Base-by-base conservation (phyloP, 2,888 invertebrate species). In the Dorcus hopei region DNA sequence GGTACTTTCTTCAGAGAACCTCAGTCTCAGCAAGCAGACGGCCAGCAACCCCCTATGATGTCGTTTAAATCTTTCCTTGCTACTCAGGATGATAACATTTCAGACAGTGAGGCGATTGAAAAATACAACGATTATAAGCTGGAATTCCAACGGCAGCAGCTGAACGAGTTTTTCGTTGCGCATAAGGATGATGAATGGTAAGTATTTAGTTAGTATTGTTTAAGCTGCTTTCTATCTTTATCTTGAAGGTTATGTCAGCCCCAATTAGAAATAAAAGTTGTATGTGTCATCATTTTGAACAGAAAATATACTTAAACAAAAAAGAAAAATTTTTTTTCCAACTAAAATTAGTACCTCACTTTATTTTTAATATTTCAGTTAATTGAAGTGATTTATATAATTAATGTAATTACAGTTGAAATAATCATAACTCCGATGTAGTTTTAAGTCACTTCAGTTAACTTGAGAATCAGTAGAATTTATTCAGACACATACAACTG, bases 161-260 rank as follows among this genome's bases (percentile, higher is more conserved):
- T 98, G 56, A 96, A 96, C 80, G 97, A 98, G 78, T 99, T 99
- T 82, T 99, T 99, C 81, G 91, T 97, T 71, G 91, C 93, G 48
- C 99, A 99, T 82, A 99, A 99, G 81, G 98, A 99, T 74, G 98
- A 99, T 80, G 99, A 99, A 89, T 99, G 99, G 99, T 98, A 86
- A 83, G 91, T 80, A 61, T 59, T 43, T 58, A 11, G 41, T 3
- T 9, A 38, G 4, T 11, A 48, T 26, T 11, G 9, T 38, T 26
- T 49, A 49, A 41, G 38, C 33, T 48, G 6, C 26, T 33, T 33
- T 33, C 26, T 3, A 33, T 33, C 26, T 33, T 33, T 33, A 33
- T 33, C 5, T 33, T 33, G 6, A 33, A 57, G 39, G 23, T 48
- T 19, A 54, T 49, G 9, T 23, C 49, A 45, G 26, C 40, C 45